Evolutionary conservation across 2,888 invertebrate genomes (phyloP).

Genomic region (Plebejus argus): DNA sequence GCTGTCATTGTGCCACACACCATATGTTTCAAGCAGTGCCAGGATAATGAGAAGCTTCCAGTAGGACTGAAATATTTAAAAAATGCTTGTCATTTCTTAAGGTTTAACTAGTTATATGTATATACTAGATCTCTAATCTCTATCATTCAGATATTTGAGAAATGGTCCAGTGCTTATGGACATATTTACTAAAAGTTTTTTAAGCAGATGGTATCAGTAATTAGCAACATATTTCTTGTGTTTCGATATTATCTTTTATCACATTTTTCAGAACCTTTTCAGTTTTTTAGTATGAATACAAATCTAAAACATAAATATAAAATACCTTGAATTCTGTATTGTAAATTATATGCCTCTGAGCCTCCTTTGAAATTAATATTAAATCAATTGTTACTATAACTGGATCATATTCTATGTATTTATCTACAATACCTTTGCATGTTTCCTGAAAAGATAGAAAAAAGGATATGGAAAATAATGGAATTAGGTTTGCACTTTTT

Average conservation of each 20-base stretch:
- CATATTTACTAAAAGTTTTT: too few species aligned
- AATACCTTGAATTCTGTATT: slow-evolving; percentile 89
- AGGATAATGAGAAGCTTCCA: slow-evolving; percentile 91
- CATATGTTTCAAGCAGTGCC: slow-evolving; percentile 90
- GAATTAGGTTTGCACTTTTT: not conserved
- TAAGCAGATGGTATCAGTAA: not conserved
- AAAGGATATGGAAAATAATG: not conserved
- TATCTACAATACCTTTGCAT: slow-evolving; percentile 90
- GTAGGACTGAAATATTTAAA: slow-evolving; percentile 73
- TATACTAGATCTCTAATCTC: too few species aligned
- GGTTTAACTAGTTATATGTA: not conserved
- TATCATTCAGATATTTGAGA: too few species aligned
- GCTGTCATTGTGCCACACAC: slow-evolving; percentile 81
- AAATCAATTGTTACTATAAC: slow-evolving; percentile 93
- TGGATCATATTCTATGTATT: slow-evolving; percentile 95
- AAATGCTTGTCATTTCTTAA: not conserved
- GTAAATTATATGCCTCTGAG: slow-evolving; percentile 91
- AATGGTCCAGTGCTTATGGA: too few species aligned
- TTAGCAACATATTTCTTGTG: not conserved
- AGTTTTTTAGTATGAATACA: slow-evolving; percentile 3
- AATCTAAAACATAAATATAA: slow-evolving; percentile 4
- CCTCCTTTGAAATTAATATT: slow-evolving; percentile 88
- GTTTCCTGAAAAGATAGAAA: slow-evolving; percentile 77
- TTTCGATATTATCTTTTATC: not conserved
- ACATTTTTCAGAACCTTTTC: not conserved